These are phyloP conservation scores for Ammodytes dubius DNA, from an alignment of 2,113 vertebrate genomes.

Conservation along the genomic window DNA sequence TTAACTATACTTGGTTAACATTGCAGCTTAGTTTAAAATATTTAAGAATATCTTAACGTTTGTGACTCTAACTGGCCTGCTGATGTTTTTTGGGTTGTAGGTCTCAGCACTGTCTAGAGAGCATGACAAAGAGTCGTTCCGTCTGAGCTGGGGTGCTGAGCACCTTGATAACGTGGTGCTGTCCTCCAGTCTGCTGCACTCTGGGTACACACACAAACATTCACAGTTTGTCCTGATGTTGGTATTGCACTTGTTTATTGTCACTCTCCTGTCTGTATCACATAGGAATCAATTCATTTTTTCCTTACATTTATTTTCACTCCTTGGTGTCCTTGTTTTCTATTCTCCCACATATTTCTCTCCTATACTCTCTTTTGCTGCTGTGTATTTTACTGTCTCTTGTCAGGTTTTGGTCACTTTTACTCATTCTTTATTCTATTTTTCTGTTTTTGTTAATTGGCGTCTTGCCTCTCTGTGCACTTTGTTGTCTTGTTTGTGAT, in stretches of 20 bases:
- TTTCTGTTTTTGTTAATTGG: conserved; percentile 44
- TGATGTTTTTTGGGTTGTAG: conserved; percentile 67
- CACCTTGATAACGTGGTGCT: conserved; percentile 96
- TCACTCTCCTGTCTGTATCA: conserved; percentile 26
- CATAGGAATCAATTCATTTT: conserved; percentile 22
- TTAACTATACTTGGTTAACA: background rate
- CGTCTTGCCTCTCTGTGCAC: conserved; percentile 56
- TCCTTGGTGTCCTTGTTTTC: conserved; percentile 40
- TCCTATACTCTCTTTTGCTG: conserved; percentile 33
- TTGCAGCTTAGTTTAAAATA: background rate
- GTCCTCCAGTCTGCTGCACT: conserved; percentile 95
- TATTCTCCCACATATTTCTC: background rate
- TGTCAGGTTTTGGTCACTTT: conserved; percentile 50
- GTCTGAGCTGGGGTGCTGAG: conserved; percentile 95
- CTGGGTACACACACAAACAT: conserved; percentile 84
- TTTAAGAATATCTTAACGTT: background rate
- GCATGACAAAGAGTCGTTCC: conserved; percentile 91
- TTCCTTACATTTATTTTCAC: conserved; percentile 19
- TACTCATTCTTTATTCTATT: conserved; percentile 58
- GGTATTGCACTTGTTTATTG: conserved; percentile 4
- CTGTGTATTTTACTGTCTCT: conserved; percentile 45
- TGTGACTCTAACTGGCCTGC: background rate
- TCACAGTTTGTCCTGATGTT: background rate
- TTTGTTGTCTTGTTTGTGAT: conserved; percentile 49
- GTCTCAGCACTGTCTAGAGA: conserved; percentile 90